Evolutionary conservation across 1,140 invertebrate genomes (phyloP), one percentile per base, ranked within the genome.

Genomic region (Adelges cooleyi): DNA sequence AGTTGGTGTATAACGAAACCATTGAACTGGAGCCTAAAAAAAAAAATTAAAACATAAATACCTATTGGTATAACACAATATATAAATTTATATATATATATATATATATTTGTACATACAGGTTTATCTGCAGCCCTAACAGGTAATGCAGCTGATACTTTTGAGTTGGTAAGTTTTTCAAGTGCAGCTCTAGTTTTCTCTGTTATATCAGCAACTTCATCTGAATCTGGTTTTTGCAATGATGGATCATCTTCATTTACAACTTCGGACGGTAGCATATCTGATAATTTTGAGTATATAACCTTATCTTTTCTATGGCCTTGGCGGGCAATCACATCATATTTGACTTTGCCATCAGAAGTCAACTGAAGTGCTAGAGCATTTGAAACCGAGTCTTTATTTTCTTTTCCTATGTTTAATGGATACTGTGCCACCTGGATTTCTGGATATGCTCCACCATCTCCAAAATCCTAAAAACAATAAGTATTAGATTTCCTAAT

Each of bases 381-480:
- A 80, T 96, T 96, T 13, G 89, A 89, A 9, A 82, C 84, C 71
- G 81, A 83, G 71, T 86, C 84, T 70, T 84, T 85, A 3, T 82
- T 82, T 71, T 81, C 83, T 69, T 81, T 80, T 0, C 88, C 87
- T 81, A 96, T 89, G 68, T 86, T 86, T 27, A 99, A 75, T 0
- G 97, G 97, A 78, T 94, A 96, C 72, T 99, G 97, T 0, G 94
- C 94, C 13, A 98, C 87, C 74, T 88, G 89, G 66, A 99, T 95
- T 78, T 99, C 97, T 1, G 97, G 96, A 77, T 95, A 99, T 0
- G 97, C 92, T 11, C 97, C 97, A 8, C 97, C 97, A 86, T 99
- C 95, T 71, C 83, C 83, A 81, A 84, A 92, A 77, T 91, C 89
- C 80, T 79, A 48, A 18, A 48, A 48, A 18, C 29, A 33, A n/a